A percentile compares a stretch with the other conserved stretches of the same genome.
phyloP scores from a whole-genome alignment of 2,113 vertebrate genomes.

The Phylloscopus whistleri region DNA sequence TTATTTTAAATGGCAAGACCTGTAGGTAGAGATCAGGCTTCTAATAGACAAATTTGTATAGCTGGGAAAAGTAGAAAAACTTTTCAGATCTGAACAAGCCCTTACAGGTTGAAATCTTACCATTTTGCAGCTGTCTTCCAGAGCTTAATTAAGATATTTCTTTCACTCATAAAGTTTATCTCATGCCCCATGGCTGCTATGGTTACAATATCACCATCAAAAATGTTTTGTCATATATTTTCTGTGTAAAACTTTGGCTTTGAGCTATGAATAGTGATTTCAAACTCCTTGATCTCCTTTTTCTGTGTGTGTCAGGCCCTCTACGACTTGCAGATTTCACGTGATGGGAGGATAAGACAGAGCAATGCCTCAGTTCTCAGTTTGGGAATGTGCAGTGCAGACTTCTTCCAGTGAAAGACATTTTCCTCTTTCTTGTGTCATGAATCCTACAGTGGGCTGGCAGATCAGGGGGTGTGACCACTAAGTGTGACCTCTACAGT shows the following conservation, averaged over 20 bases:
- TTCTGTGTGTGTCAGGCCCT: neutral
- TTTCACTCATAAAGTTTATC: neutral
- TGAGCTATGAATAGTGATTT: neutral
- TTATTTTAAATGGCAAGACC: neutral
- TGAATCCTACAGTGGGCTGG: neutral
- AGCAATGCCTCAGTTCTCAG: neutral
- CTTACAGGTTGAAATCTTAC: neutral
- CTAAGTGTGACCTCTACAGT: neutral
- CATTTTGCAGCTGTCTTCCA: neutral
- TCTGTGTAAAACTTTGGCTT: neutral
- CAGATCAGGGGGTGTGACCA: neutral
- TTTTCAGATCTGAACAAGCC: neutral
- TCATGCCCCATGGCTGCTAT: neutral
- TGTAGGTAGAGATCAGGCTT: neutral
- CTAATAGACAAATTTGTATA: neutral
- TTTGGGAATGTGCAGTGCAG: neutral
- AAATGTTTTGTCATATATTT: neutral
- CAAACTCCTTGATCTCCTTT: neutral
- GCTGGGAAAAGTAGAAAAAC: neutral
- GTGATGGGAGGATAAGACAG: neutral
- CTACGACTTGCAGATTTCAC: neutral
- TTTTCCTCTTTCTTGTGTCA: neutral
- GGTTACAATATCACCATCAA: neutral
- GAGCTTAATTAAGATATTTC: neutral
- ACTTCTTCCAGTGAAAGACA: rapidly evolving